Conservation (phyloP, 2,888 invertebrate species). For the Hedychridium roseum region DNA sequence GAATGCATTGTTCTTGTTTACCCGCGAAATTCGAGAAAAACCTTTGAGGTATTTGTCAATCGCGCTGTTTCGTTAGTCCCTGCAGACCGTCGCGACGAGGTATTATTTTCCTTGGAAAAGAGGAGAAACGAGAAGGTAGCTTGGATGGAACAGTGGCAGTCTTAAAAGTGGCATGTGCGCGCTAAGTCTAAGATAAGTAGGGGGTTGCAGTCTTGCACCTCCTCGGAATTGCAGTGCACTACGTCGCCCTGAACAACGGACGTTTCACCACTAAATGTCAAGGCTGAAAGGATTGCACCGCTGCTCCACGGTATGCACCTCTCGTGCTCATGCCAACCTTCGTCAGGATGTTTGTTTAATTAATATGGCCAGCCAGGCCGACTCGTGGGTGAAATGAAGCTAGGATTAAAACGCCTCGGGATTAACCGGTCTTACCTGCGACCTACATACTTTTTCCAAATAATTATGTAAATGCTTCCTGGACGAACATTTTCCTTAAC, state of each 20-base stretch:
- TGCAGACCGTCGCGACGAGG: no score
- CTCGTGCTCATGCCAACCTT: constrained; percentile 7
- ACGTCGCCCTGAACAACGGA: constrained; percentile 22
- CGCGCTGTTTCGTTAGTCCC: no score
- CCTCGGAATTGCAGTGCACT: constrained; percentile 22
- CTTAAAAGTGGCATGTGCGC: neutral
- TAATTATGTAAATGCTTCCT: no score
- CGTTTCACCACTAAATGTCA: constrained; percentile 31
- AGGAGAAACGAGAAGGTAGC: neutral
- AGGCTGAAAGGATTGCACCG: constrained; percentile 24
- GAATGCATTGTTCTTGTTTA: no score
- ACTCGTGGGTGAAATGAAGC: constrained; percentile 2
- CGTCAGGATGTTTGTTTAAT: constrained; percentile 34
- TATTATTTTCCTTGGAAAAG: no score
- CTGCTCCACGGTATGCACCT: constrained; percentile 1
- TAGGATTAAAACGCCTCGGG: constrained; percentile 15
- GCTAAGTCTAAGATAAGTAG: neutral
- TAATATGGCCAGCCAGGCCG: constrained; percentile 19
- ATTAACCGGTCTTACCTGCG: no score
- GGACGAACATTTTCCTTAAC: no score
- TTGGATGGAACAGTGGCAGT: no score
- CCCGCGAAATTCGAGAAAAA: no score
- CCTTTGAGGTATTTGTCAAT: no score
- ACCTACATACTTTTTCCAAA: no score
- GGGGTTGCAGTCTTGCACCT: neutral